Conservation (phyloP, 2,797 vertebrate species). For the Dipus sagitta region DNA sequence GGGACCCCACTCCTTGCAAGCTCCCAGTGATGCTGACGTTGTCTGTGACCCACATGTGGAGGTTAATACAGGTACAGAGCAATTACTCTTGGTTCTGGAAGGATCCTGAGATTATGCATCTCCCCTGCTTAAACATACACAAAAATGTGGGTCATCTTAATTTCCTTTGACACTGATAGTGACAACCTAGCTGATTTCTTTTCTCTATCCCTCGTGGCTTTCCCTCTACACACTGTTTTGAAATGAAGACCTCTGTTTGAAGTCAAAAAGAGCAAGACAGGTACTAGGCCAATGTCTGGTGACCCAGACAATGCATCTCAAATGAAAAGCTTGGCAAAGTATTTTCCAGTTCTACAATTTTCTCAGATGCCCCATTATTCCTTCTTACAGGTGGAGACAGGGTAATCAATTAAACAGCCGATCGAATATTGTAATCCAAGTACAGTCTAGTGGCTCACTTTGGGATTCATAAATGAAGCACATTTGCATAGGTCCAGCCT, state of each 20-base stretch:
- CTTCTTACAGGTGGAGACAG: slow-evolving; percentile 69
- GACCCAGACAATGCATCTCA: slow-evolving; percentile 63
- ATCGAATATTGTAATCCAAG: slow-evolving; percentile 53
- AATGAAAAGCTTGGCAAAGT: slow-evolving; percentile 55
- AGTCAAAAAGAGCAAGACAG: slow-evolving; percentile 49
- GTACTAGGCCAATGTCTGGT: slow-evolving; percentile 56
- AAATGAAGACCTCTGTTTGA: slow-evolving; percentile 52
- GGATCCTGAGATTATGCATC: background rate
- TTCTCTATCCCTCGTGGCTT: background rate
- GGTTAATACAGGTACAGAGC: background rate
- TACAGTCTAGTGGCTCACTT: background rate
- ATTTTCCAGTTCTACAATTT: slow-evolving; percentile 73
- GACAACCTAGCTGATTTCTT: background rate
- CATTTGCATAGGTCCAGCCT: background rate
- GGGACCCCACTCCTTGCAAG: background rate
- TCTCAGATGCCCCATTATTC: slow-evolving; percentile 66
- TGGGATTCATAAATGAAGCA: background rate
- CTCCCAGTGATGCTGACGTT: background rate
- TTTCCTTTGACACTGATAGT: background rate
- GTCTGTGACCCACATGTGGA: background rate
- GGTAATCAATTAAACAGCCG: slow-evolving; percentile 66
- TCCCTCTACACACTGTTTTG: slow-evolving; percentile 21
- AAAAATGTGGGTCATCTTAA: background rate
- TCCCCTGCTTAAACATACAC: background rate
- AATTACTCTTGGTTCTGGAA: background rate